These are phyloP conservation scores for Trachelus tabidus DNA, from an alignment of 2,888 invertebrate genomes.

Conservation along the genomic window DNA sequence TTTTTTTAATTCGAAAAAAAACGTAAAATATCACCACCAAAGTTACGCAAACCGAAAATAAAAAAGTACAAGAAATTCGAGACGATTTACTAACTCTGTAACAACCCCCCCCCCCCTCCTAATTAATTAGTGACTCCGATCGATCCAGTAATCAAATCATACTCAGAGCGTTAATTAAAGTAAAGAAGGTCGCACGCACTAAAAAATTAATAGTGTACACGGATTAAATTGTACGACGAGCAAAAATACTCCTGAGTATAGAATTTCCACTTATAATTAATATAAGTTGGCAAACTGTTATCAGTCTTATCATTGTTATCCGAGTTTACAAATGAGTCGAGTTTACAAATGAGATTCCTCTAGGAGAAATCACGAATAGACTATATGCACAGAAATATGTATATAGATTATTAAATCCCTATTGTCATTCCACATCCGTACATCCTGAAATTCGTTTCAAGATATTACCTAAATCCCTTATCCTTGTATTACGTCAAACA, in stretches of 20 bases:
- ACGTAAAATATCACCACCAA: no score
- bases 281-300: not conserved
- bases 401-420: not conserved
- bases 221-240: not conserved
- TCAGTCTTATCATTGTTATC: not conserved
- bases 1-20: not conserved
- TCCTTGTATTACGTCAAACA: not conserved
- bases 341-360: not conserved
- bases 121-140: not conserved
- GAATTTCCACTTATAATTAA: not conserved
- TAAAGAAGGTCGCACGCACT: not conserved
- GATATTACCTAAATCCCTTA: not conserved
- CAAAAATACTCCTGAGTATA: not conserved
- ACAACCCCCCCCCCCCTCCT: not conserved
- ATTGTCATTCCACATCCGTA: not conserved
- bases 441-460: not conserved
- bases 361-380: not conserved
- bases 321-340: not conserved
- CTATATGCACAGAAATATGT: not conserved
- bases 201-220: not conserved
- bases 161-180: not conserved
- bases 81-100: not conserved
- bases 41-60: no score
- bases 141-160: not conserved
- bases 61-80: not conserved